phyloP scores from a whole-genome alignment of 2,888 invertebrate genomes.

The Apocheima hispidaria region DNA sequence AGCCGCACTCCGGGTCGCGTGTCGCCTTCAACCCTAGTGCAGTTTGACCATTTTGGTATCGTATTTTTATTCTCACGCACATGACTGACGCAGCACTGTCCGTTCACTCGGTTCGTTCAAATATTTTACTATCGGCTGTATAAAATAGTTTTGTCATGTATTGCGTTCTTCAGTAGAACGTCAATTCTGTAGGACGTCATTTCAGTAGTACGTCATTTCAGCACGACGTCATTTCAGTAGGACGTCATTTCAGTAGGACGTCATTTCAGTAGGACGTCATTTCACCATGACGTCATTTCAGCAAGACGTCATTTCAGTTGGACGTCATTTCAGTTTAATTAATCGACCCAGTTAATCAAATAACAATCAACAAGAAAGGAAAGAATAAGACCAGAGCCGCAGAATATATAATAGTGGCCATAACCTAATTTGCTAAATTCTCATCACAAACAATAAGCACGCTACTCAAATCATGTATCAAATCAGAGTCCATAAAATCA shows the following conservation, averaged over 20 bases:
- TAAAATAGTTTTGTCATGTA: slow-evolving; percentile 23
- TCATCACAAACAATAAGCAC: slow-evolving; percentile 5
- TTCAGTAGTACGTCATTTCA: not conserved
- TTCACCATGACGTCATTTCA: too few relatives aligned
- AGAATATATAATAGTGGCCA: not conserved
- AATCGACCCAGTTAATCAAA: not conserved
- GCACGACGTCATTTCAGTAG: too few relatives aligned
- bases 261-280: too few relatives aligned
- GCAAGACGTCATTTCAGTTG: too few relatives aligned
- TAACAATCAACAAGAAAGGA: not conserved
- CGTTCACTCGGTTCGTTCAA: slow-evolving; percentile 15
- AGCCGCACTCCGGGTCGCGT: too few relatives aligned
- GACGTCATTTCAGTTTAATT: too few relatives aligned
- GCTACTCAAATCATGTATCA: slow-evolving; percentile 25
- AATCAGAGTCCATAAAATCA: slow-evolving; percentile 52
- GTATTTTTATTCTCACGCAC: slow-evolving; percentile 3
- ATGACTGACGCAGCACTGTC: slow-evolving; percentile 13
- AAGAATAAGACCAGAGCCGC: not conserved
- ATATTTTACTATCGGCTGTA: slow-evolving; percentile 20
- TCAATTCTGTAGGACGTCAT: too few relatives aligned
- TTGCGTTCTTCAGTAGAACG: slow-evolving; percentile 24
- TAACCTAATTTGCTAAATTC: slow-evolving; percentile 6
- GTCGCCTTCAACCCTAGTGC: not conserved
- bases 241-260: too few relatives aligned
- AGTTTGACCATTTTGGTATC: not conserved